A percentile compares a stretch with the other conserved stretches of the same genome.
phyloP scores from a whole-genome alignment of 2,113 vertebrate species.

The Ctenomys sociabilis region DNA sequence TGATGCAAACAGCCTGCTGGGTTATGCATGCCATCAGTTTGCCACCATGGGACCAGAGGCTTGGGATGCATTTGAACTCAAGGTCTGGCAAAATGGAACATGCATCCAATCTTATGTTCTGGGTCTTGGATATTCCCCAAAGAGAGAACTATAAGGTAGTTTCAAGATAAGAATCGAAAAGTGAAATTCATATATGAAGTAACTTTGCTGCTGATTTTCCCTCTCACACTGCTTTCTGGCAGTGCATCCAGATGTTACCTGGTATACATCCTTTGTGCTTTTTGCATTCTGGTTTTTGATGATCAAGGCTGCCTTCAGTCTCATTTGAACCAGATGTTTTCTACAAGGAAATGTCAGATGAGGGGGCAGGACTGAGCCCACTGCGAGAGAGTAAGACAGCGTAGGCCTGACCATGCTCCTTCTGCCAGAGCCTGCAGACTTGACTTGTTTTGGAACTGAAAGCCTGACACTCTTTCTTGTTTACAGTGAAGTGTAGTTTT shows the following conservation, averaged over 20 bases:
- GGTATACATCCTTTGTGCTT: constrained; percentile 60
- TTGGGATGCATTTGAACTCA: background rate
- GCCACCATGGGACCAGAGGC: background rate
- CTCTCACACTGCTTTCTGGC: constrained; percentile 39
- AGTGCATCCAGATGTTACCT: constrained; percentile 45
- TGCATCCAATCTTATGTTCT: background rate
- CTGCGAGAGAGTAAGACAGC: constrained; percentile 38
- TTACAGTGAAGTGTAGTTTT: constrained; percentile 66
- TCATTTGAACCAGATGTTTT: constrained; percentile 80
- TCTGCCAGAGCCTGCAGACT: constrained; percentile 56
- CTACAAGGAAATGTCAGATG: constrained; percentile 73
- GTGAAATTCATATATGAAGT: constrained; percentile 30
- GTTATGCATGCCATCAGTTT: background rate
- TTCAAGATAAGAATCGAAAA: constrained; percentile 18
- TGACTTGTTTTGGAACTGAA: constrained; percentile 77
- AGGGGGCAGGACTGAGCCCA: constrained; percentile 45
- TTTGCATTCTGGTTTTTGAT: constrained; percentile 73
- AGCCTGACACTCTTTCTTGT: constrained; percentile 60
- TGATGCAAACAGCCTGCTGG: background rate
- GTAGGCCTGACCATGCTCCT: constrained; percentile 64
- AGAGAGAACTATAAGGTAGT: background rate
- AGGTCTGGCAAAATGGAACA: background rate
- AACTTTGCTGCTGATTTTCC: background rate
- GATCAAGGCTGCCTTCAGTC: constrained; percentile 71
- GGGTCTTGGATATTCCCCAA: background rate